Base-by-base conservation (phyloP, 1,140 invertebrate species). In the Chrysoperla carnea region DNA sequence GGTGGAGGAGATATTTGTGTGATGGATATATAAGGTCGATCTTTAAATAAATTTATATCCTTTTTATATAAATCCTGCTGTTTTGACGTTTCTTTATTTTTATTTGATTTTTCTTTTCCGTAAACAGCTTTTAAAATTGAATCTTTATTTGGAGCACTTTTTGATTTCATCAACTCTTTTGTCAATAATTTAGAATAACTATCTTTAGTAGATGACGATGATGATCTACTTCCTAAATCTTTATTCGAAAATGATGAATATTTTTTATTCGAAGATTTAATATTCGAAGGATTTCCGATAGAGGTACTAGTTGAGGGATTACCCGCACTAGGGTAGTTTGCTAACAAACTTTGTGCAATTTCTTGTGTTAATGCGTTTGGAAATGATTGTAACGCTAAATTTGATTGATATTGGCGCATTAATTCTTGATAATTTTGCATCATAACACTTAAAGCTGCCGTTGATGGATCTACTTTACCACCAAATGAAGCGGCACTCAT, bases 1-100 rank as follows among this genome's bases (percentile, higher is more conserved):
- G 39, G 29, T 31, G 45, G 12, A 33, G 17, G 27, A 15, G 28
- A 15, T 15, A 60, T 54, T 6, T 56, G 58, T 33, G 53, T 60
- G 23, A 60, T 60, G 1, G 58, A 58, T 37, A 60, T 55, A 48
- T 48, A 56, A 6, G 53, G 58, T 29, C 51, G 48, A 42, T 59
- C 57, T 50, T 54, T 56, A 33, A 11, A 33, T 33, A 33, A 11
- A 9, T 11, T 12, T 33, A 11, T 9, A 33, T 33, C 31, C n/a
- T 33, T 33, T 33, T 33, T 33, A 33, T 33, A 33, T 33, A 33
- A 9, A 6, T 23, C 17, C 17, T 23, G 17, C 5, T 23, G 17
- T 23, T 33, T 33, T 33, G n/a, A 11, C 4, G 4, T 12, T 33
- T 9, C n/a, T 6, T 33, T 33, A 33, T 33, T 33, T 33, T 33